Evolutionary conservation across 1,140 invertebrate genomes (phyloP), one percentile per base, ranked within the genome.

Genomic region (Linepithema humile): DNA sequence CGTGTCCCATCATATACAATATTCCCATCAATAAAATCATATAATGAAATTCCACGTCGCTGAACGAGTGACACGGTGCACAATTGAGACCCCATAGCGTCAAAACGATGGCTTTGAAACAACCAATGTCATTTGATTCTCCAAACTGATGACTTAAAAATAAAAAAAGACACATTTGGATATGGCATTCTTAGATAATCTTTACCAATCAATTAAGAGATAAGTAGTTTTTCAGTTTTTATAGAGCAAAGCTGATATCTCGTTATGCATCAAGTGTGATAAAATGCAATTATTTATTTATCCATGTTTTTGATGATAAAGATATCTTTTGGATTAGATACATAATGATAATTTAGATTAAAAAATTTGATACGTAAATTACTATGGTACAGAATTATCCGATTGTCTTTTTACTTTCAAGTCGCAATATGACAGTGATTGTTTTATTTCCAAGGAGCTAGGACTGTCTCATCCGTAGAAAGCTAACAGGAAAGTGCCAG

Each of bases 1-100:
- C 38, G 64, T 73, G 84, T 48, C 70, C 60, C 74, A 75, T 17
- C 38, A 75, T 78, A 62, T 69, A 77, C 64, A 73, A 62, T 82
- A 85, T 83, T 85, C 26, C 64, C 48, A 55, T 70, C 32, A 35
- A 78, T 53, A 2, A 80, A 78, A 55, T 26, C n/a, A 10, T 55
- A 65, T 10, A 29, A 7, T 80, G 23, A 55, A 69, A 57, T 57
- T 80, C 59, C 40, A 77, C 40, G 59, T 45, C 12, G n/a, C 6
- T 26, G 73, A 75, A 64, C 57, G 6, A 62, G 26, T 35, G 3
- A 45, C 15, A 67, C 5, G 23, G 59, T 23, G 60, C 40, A 32
- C 35, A 9, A 26, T 62, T 12, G 29, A 2, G 15, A 32, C 10
- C 43, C n/a, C 20, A 15, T 35, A 43, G 38, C 4, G 4, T 55